Base-by-base conservation (phyloP, 2,113 vertebrate species). In the Nipponia nippon region DNA sequence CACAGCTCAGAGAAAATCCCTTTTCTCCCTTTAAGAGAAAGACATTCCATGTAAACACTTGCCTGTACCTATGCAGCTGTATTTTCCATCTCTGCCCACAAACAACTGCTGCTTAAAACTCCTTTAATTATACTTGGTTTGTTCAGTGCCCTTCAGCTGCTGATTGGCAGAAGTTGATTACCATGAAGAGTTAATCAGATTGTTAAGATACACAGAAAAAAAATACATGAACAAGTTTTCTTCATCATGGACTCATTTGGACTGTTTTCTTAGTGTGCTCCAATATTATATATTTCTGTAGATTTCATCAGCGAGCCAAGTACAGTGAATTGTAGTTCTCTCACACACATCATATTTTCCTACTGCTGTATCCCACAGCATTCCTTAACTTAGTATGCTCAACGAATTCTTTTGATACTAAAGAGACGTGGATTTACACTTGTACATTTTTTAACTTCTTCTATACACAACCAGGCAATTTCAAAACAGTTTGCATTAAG, bases 1-100 rank as follows among this genome's bases (percentile, higher is more conserved):
- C 93, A 66, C 30, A 6, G 76, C 29, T 90, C 66, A 87, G 79
- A 50, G 86, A 88, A 66, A 75, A 32, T 66, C 62, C 3, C 16
- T 84, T 79, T 83, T 94, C 95, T 95, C 80, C 96, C 97, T 97
- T 82, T 83, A 95, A 97, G 89, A 88, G 92, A 96, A 94, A 97
- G n/a, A 88, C 32, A 91, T 67, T 66, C 34, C 18, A 58, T 85
- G 50, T 96, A 92, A 97, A 91, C 17, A 59, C 12, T 55, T 90
- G 29, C 27, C 44, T 90, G 32, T 40, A 84, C 78, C 67, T 84
- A 65, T 19, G 44, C 21, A 53, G 75, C 71, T 66, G 10, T 47
- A 75, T 93, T 90, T 63, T 44, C 89, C 47, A 76, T 53, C 65
- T 56, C 79, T 77, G 49, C 26, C 42, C 1, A 6, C 0, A 4